A percentile compares a stretch with the other conserved stretches of the same genome.
These are phyloP conservation scores for Melanaphis sacchari DNA, from an alignment of 1,140 invertebrate species.

Conservation along the genomic window DNA sequence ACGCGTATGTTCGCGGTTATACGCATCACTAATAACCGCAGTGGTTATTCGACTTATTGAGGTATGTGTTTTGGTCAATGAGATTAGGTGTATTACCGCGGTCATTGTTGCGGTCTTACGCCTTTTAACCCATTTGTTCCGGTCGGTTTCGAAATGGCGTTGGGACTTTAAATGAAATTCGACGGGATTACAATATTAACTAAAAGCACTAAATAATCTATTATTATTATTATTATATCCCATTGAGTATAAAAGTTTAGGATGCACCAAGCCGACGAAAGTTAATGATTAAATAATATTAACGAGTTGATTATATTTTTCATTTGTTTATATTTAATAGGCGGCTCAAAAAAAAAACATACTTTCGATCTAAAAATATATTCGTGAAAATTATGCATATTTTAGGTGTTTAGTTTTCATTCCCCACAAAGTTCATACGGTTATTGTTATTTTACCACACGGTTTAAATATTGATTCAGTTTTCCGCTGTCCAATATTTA, in stretches of 20 bases:
- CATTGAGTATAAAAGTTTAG: not conserved
- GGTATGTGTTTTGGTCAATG: constrained; percentile 18
- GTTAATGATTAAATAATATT: not conserved
- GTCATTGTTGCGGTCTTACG: constrained; percentile 12
- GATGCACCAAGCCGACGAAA: not conserved
- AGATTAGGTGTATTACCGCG: constrained; percentile 29
- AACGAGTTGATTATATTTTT: not conserved
- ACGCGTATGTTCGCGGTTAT: not conserved
- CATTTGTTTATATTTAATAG: not conserved
- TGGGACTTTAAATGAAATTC: not conserved
- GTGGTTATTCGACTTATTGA: constrained; percentile 30
- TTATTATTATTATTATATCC: not conserved
- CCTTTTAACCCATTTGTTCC: constrained; percentile 16
- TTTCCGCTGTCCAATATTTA: not conserved
- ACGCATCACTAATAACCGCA: not conserved
- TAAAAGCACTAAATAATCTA: not conserved
- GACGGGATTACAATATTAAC: not conserved
- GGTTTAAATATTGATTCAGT: not conserved
- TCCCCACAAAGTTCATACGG: no score
- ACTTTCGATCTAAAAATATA: not conserved
- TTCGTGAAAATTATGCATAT: not conserved
- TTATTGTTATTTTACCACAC: not conserved
- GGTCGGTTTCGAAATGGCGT: constrained; percentile 6
- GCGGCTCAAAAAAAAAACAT: not conserved
- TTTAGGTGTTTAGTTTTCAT: not conserved